A percentile compares a stretch with the other conserved stretches of the same genome.
Conservation (phyloP, 2,113 vertebrate genomes). For the Cyanoramphus novaezelandiae region DNA sequence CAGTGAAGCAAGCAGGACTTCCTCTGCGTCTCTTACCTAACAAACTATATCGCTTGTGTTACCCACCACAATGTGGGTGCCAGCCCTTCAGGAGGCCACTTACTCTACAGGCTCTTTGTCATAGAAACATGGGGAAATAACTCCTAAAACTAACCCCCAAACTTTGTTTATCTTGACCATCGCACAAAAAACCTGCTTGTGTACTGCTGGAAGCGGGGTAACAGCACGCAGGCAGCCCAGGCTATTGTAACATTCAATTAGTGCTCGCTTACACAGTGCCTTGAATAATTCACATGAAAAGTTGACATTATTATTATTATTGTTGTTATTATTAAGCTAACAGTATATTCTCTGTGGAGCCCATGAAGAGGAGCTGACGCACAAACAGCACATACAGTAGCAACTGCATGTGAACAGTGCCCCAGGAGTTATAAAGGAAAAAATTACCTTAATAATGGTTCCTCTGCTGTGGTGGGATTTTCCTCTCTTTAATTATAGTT, state of each 20-base stretch:
- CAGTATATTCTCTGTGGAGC: constrained; percentile 49
- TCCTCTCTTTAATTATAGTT: constrained; percentile 59
- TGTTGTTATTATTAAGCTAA: constrained; percentile 68
- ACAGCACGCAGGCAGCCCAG: background rate
- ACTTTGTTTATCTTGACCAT: background rate
- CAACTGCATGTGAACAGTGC: constrained; percentile 49
- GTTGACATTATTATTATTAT: constrained; percentile 45
- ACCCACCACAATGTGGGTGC: fast-evolving
- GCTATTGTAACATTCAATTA: constrained; percentile 35
- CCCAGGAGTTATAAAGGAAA: constrained; percentile 50
- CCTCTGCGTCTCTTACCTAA: background rate
- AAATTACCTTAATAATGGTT: constrained; percentile 55
- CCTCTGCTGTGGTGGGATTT: constrained; percentile 55
- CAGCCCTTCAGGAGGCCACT: background rate
- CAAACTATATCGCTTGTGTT: background rate
- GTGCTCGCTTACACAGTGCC: background rate
- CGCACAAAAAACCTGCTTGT: background rate
- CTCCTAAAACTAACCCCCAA: background rate
- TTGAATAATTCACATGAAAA: constrained; percentile 45
- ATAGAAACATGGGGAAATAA: background rate
- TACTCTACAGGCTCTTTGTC: background rate
- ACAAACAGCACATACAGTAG: constrained; percentile 42
- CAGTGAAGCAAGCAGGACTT: background rate
- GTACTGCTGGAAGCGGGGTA: background rate
- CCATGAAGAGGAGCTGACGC: constrained; percentile 39